Evolutionary conservation across 2,113 vertebrate species (phyloP), one percentile per base, ranked within the genome.

Genomic region (Boleophthalmus pectinirostris): DNA sequence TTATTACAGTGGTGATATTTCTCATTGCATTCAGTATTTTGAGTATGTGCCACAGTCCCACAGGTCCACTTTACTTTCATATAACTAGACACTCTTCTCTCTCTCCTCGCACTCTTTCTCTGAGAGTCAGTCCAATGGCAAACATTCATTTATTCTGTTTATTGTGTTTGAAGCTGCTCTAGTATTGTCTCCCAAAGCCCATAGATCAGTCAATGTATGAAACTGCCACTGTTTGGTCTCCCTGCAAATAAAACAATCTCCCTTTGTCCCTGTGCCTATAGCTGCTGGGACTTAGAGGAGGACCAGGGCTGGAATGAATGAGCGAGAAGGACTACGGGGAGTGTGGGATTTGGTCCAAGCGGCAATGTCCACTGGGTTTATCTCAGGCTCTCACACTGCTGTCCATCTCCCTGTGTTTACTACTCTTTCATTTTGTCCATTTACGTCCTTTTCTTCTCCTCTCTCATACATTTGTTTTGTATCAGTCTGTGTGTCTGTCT

Each of bases 231-330:
- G 13, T 0, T 38, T n/a, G 16, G 14, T 51, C 69, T 64, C 68
- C 57, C 67, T 65, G 81, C 72, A 79, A 15, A 43, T 64, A 64
- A 82, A 79, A 86, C 77, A 70, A 79, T 77, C 78, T 80, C 60
- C 70, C 46, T 25, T n/a, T 47, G 68, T 79, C 80, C 80, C 82
- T 78, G 9, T 72, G 71, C 57, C 14, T 64, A 70, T 49, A 65
- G 80, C 82, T 83, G 78, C 73, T 68, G 78, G 75, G 74, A 73
- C 68, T 78, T 25, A 69, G 46, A 43, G 75, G 9, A 73, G 12
- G 43, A 29, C 23, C 57, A 54, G 29, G 46, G 54, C 16, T 6
- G 68, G 51, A 2, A 45, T 35, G 25, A 56, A 25, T 21, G 12
- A 25, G 33, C 3, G 2, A 25, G 12, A 1, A 21, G 47, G 24